Base-by-base conservation (phyloP, 2,797 vertebrate species). In the Sebastes minor region DNA sequence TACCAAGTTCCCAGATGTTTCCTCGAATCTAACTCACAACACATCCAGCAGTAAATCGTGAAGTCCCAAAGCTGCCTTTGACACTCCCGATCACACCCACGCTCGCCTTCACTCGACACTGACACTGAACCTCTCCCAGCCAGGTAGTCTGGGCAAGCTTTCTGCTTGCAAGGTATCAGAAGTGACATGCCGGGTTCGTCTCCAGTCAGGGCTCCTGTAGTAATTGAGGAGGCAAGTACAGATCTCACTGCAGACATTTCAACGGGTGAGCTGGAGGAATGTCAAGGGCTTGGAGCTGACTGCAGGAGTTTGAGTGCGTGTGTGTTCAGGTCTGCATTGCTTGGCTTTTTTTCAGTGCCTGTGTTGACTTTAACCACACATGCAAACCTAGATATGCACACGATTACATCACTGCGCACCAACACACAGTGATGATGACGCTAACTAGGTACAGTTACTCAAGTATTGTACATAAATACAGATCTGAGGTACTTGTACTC, bases 211-310 rank as follows among this genome's bases (percentile, higher is more conserved):
- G 32, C 76, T 75, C 73, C 6, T 27, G 14, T 12, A 27, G 74
- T 86, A 86, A 88, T 87, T 85, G 88, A 86, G 35, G 65, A 84
- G 78, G 70, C 74, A 81, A 60, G 46, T 61, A 49, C 71, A 53
- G 71, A 63, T 79, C 66, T 78, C 42, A 6, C 27, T 71, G 78
- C 66, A 83, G 85, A 85, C 78, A 8, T 83, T 74, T 87, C 74
- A 65, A 20, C 25, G 9, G 73, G 68, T 62, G 85, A 78, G 68
- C 78, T 80, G 80, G 49, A 85, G 85, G 83, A 85, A 92, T 84
- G 87, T 86, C 73, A 71, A 81, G 71, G 23, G 56, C 69, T 78
- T 3, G 6, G 33, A 63, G 71, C 72, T 63, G 30, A 5, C 32
- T 61, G 59, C 28, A 2, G 6, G 25, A 78, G 74, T 60, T 53